These are phyloP conservation scores for Lagorchestes hirsutus DNA, from an alignment of 2,797 vertebrate species.

Conservation along the genomic window DNA sequence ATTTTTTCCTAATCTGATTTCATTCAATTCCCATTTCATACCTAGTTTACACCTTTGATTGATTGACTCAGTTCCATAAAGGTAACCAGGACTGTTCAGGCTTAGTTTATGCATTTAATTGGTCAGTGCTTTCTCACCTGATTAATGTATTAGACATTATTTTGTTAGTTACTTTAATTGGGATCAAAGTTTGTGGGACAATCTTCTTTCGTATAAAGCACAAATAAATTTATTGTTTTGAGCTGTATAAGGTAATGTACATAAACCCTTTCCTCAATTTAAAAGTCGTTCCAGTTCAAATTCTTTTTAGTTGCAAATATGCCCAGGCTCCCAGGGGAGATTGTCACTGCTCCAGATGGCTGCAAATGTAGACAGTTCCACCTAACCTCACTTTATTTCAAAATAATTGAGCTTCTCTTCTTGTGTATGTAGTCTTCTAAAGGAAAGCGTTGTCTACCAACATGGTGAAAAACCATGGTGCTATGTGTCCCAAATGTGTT, in stretches of 20 bases:
- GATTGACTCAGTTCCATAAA: not conserved
- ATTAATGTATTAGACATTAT: not conserved
- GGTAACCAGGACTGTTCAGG: not conserved
- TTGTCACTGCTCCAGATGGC: conserved; percentile 74
- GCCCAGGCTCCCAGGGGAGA: conserved; percentile 64
- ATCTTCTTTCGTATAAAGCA: not conserved
- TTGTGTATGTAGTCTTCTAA: conserved; percentile 11
- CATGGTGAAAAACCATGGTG: conserved; percentile 29
- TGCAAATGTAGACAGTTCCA: conserved; percentile 58
- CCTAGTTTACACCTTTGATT: not conserved
- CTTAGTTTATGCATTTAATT: not conserved
- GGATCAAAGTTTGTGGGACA: not conserved
- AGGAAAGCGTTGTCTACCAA: conserved; percentile 14
- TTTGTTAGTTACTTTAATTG: not conserved
- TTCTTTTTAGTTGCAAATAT: conserved; percentile 71
- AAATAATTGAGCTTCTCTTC: conserved; percentile 68
- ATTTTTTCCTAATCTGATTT: not conserved
- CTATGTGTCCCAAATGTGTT: conserved; percentile 16
- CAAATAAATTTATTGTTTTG: conserved; percentile 22
- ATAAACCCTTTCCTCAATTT: conserved; percentile 60
- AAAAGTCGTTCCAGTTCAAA: conserved; percentile 79
- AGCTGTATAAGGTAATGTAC: conserved; percentile 29
- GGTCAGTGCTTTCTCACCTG: not conserved
- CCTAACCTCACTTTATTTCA: conserved; percentile 66
- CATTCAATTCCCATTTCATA: not conserved